A percentile compares a stretch with the other conserved stretches of the same genome.
These are phyloP conservation scores for Monopterus albus DNA, from an alignment of 2,113 vertebrate genomes.

Conservation along the genomic window DNA sequence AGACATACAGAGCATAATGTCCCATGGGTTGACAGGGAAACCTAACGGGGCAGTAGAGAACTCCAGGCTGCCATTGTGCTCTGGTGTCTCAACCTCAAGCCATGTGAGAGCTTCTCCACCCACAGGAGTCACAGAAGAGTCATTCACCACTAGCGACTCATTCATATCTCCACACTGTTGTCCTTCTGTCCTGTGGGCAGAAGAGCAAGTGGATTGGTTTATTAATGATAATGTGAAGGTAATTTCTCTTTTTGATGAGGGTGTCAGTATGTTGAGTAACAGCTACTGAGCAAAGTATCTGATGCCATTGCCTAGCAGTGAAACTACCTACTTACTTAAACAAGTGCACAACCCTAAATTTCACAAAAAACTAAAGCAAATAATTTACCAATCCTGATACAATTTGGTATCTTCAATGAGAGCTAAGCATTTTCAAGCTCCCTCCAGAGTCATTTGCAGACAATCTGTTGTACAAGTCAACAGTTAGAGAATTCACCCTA, in stretches of 20 bases:
- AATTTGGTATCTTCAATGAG: neutral
- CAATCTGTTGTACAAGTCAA: neutral
- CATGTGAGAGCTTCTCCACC: slow-evolving; percentile 53
- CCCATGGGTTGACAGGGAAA: slow-evolving; percentile 92
- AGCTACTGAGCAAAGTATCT: neutral
- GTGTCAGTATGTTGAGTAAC: neutral
- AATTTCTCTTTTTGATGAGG: neutral
- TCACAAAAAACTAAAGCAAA: too few relatives aligned
- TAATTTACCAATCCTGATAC: neutral
- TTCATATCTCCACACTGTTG: slow-evolving; percentile 83
- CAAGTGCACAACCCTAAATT: too few relatives aligned
- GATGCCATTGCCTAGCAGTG: neutral
- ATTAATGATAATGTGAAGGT: neutral
- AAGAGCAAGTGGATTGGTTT: neutral
- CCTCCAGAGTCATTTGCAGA: neutral
- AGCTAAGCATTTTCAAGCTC: too few relatives aligned
- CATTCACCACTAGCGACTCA: slow-evolving; percentile 82
- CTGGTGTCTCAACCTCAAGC: slow-evolving; percentile 64
- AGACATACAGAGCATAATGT: slow-evolving; percentile 95
- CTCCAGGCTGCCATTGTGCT: slow-evolving; percentile 78
- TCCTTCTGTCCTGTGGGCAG: slow-evolving; percentile 55
- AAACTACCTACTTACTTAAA: too few relatives aligned
- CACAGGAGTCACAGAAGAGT: slow-evolving; percentile 62
- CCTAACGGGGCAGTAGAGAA: slow-evolving; percentile 82
- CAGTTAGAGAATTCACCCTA: neutral